Evolutionary conservation across 2,797 vertebrate species (phyloP), one percentile per base, ranked within the genome.

Genomic region (Sebastes baramenuke): DNA sequence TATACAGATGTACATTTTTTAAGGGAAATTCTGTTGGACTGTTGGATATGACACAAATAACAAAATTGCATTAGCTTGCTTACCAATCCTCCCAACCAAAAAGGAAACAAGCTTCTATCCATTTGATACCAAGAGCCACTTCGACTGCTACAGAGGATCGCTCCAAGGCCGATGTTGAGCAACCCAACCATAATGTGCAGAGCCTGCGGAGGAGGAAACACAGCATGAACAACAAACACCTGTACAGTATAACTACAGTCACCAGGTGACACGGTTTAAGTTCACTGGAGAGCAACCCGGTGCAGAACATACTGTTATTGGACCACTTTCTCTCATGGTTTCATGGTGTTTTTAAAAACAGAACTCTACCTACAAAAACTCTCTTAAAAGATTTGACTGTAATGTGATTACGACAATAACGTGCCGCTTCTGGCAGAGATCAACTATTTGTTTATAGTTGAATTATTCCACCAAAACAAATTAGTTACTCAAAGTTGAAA

Each of bases 181-280:
- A 95, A 22, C 24, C 95, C 95, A 32, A 87, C 36, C 87, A 96
- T 86, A 6, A 96, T 94, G 67, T 95, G 95, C 38, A 93, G 20
- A 18, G 85, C 54, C 95, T 96, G 82, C 4, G 1, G 61, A 67
- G 82, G 6, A 80, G 12, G 52, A 81, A 60, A 69, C 13, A 0
- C 4, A 20, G 16, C 3, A 32, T 61, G 49, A 32, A 65, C 30
- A 16, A 9, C 32, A 16, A 22, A 38, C 11, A 20, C 5, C 32
- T 38, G 32, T 46, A 58, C n/a, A 14, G 29, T 5, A 32, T 3
- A 24, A 58, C 13, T 29, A 25, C 22, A 4, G 0, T 11, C 13
- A 67, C 5, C 14, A 8, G 14, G n/a, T 49, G 6, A 25, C 7
- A 6, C 10, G 46, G 3, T 24, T n/a, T 6, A 22, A 3, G 54